Conservation (phyloP, 92 coral and sea anemone species). For the Heliopora coerulea region DNA sequence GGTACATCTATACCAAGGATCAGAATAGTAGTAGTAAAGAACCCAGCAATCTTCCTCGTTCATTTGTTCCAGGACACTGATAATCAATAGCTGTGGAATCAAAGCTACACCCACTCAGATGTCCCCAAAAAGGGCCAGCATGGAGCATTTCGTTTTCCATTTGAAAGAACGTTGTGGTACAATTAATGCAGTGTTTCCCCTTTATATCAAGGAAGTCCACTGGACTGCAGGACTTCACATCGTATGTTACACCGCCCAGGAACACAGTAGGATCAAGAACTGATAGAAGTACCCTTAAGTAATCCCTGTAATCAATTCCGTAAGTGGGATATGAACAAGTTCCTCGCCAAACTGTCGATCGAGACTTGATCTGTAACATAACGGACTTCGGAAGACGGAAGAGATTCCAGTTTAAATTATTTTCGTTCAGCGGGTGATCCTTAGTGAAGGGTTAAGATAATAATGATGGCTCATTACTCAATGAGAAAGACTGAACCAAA, state of each 20-base stretch:
- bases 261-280: neutral
- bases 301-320: slow-evolving; percentile 22
- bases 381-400: neutral
- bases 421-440: slow-evolving; percentile 7
- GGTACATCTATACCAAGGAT: slow-evolving; percentile 7
- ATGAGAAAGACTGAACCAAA: neutral
- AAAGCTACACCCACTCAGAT: neutral
- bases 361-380: neutral
- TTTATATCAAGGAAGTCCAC: neutral
- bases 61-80: neutral
- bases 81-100: neutral
- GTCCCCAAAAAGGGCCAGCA: too few relatives aligned
- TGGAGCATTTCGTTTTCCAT: neutral
- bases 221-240: neutral
- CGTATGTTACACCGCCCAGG: neutral
- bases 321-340: slow-evolving; percentile 14
- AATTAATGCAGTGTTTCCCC: neutral
- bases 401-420: slow-evolving; percentile 5
- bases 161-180: neutral
- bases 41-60: neutral
- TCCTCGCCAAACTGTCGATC: slow-evolving; percentile 19
- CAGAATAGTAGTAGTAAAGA: neutral
- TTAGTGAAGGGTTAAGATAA: neutral
- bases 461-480: neutral
- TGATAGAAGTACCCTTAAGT: slow-evolving; percentile 3